A percentile compares a stretch with the other conserved stretches of the same genome.
These are phyloP conservation scores for Coreius guichenoti DNA, from an alignment of 2,797 vertebrate species.

Conservation along the genomic window DNA sequence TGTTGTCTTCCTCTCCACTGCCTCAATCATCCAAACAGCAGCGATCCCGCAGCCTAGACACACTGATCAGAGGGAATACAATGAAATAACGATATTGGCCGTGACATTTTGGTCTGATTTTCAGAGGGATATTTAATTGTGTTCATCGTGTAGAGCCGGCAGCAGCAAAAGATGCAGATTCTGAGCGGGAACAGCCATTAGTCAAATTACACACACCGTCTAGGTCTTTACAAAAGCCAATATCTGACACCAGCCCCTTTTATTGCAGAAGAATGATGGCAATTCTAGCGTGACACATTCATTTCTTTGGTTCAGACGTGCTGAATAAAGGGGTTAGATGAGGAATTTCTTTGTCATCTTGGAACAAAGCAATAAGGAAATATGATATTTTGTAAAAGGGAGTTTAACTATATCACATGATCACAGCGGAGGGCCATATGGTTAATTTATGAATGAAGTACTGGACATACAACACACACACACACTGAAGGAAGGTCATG, in stretches of 20 bases:
- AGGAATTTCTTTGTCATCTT: background rate
- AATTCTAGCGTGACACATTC: conserved; percentile 3
- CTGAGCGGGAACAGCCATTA: conserved; percentile 20
- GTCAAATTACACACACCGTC: conserved; percentile 33
- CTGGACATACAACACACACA: background rate
- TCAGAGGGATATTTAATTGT: conserved; percentile 15
- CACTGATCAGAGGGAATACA: conserved; percentile 6
- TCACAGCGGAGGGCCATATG: background rate
- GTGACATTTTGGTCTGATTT: conserved; percentile 11
- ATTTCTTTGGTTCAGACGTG: background rate
- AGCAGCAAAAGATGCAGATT: conserved; percentile 27
- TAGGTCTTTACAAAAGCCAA: conserved; percentile 16
- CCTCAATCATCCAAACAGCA: conserved; percentile 17
- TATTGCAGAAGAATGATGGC: conserved; percentile 11
- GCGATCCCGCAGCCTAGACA: background rate
- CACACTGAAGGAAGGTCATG: background rate
- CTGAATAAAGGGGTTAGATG: background rate
- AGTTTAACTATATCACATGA: background rate
- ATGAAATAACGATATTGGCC: conserved; percentile 7
- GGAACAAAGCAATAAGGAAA: conserved; percentile 25
- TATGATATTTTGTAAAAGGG: conserved; percentile 17
- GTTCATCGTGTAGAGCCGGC: background rate
- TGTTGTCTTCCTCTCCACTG: conserved; percentile 22
- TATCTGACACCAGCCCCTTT: conserved; percentile 8
- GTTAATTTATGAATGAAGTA: background rate